Base-by-base conservation (phyloP, 2,888 invertebrate species). In the Sphaerophoria rueppellii region DNA sequence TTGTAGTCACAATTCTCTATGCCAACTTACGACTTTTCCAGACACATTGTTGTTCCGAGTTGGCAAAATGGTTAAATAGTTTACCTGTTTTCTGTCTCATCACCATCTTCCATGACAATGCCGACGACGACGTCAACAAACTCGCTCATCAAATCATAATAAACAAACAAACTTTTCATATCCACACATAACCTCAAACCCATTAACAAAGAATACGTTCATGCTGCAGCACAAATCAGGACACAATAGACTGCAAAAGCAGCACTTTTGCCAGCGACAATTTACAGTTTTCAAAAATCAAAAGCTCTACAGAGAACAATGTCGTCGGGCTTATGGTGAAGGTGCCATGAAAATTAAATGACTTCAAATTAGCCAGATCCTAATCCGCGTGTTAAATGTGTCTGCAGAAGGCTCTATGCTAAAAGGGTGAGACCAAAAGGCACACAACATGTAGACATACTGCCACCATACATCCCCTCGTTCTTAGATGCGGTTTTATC, bases 261-360 rank as follows among this genome's bases (percentile, higher is more conserved):
- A 52, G n/a, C 55, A 55, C 32, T 54, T 40, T 43, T n/a, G 34
- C 16, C 61, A 77, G 72, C 37, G 40, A 60, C 69, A 74, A 70
- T 82, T 82, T 74, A 74, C 82, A 82, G 74, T 63, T 79, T 43
- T 43, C 24, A 24, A 54, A 82, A 82, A 82, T 79, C 79, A 82
- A 79, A 82, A 82, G 74, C 82, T 48, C 65, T 40, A 11, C 74
- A 69, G 58, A 63, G 58, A 63, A 79, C 82, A 82, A 82, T 82
- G 79, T 82, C 82, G 74, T 82, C 82, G 74, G 74, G 79, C 79
- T 74, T 79, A 78, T 79, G 65, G 24, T 24, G 24, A 24, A 82
- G 82, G 82, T 82, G 74, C 79, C 70, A 82, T 82, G 74, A 82
- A 82, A 82, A 82, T 79, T 82, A 82, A 82, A 79, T 79, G 82